Percentiles rank a stretch among this genome's conserved stretches.
phyloP scores from a whole-genome alignment of 2,797 vertebrate genomes.

The Jordanella pulchra region DNA sequence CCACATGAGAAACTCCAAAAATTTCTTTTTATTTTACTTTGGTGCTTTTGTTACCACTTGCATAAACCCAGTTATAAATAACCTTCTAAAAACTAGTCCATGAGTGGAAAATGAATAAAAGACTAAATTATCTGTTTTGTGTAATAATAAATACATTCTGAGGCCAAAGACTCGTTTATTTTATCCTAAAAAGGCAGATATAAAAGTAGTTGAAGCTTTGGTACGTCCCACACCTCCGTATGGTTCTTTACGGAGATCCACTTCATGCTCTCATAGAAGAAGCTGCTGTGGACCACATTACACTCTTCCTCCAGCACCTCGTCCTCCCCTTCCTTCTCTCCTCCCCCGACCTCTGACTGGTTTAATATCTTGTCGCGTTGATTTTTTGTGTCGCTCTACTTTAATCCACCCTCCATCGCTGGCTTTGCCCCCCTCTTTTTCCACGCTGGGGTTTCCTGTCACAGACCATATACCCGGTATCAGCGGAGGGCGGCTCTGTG shows the following conservation, averaged over 20 bases:
- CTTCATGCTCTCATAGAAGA: slow-evolving; percentile 25
- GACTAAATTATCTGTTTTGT: slow-evolving; percentile 2
- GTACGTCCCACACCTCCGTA: neutral
- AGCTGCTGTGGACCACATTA: slow-evolving; percentile 51
- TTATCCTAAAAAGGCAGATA: slow-evolving; percentile 7
- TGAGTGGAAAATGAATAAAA: neutral
- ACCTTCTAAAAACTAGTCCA: neutral
- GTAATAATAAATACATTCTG: slow-evolving; percentile 38
- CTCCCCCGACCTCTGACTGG: slow-evolving; percentile 81
- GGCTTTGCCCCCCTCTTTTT: slow-evolving; percentile 80
- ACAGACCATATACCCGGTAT: slow-evolving; percentile 88
- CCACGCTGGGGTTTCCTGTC: slow-evolving; percentile 61
- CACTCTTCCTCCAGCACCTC: slow-evolving; percentile 73
- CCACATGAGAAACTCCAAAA: neutral
- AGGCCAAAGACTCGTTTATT: neutral
- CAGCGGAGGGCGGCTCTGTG: slow-evolving; percentile 52
- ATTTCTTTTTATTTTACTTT: neutral
- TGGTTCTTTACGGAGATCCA: slow-evolving; percentile 24
- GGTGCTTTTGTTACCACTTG: neutral
- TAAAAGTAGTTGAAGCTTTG: slow-evolving; percentile 2
- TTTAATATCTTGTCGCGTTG: slow-evolving; percentile 82
- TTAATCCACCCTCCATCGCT: slow-evolving; percentile 92
- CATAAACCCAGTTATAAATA: slow-evolving; percentile 9
- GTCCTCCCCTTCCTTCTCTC: slow-evolving; percentile 77
- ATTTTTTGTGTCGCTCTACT: slow-evolving; percentile 88